These are phyloP conservation scores for Drosophila percnosoma DNA, from an alignment of 2,888 invertebrate species.

Conservation along the genomic window DNA sequence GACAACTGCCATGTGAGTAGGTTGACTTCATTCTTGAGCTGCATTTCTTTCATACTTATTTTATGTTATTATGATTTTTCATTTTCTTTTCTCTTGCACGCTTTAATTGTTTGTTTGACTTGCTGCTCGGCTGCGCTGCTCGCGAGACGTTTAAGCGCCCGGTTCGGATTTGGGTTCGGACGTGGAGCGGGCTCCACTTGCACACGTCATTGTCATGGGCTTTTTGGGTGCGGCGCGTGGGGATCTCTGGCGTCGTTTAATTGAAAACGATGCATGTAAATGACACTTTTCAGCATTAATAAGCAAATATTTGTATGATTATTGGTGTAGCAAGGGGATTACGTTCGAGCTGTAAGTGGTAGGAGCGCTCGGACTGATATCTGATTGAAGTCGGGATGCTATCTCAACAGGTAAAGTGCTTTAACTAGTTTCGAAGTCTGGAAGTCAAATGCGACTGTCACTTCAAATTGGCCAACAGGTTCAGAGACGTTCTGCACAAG, in stretches of 20 bases:
- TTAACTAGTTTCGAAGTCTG: slow-evolving; percentile 50
- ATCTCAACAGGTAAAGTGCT: slow-evolving; percentile 61
- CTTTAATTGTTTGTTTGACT: slow-evolving; percentile 81
- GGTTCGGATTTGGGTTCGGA: slow-evolving; percentile 28
- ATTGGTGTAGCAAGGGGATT: slow-evolving; percentile 73
- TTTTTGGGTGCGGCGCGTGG: slow-evolving; percentile 73
- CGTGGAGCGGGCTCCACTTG: slow-evolving; percentile 30
- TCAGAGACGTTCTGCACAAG: slow-evolving; percentile 18
- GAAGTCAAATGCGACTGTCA: slow-evolving; percentile 48
- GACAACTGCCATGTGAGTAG: slow-evolving; percentile 50
- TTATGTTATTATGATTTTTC: slow-evolving; percentile 51
- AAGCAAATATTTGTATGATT: slow-evolving; percentile 81
- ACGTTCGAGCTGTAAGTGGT: slow-evolving; percentile 61
- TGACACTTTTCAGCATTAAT: slow-evolving; percentile 82
- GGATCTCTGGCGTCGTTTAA: slow-evolving; percentile 76
- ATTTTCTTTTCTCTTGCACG: slow-evolving; percentile 52
- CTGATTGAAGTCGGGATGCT: slow-evolving; percentile 52
- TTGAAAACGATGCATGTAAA: slow-evolving; percentile 82
- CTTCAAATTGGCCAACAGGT: slow-evolving; percentile 46
- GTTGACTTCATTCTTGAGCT: slow-evolving; percentile 46
- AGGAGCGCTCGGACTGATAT: slow-evolving; percentile 51
- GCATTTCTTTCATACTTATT: slow-evolving; percentile 59
- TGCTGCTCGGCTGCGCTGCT: slow-evolving; percentile 38
- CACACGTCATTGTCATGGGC: slow-evolving; percentile 52
- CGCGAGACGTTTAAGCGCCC: slow-evolving; percentile 65